Conservation (phyloP, 64 coral and sea anemone species). For the Stylophora pistillata region DNA sequence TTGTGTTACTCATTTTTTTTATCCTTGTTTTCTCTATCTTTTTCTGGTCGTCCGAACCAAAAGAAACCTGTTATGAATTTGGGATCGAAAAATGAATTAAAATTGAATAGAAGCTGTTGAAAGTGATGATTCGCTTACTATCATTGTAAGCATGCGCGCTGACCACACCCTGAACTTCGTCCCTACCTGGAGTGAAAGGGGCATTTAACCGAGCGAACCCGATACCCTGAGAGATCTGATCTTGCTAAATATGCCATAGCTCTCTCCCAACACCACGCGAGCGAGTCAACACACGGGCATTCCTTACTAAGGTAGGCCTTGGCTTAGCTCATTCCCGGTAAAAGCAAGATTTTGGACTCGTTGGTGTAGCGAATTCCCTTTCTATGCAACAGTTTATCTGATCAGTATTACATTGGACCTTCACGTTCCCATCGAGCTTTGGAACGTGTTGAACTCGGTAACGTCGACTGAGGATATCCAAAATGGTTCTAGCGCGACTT, state of each 20-base stretch:
- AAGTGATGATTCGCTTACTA: too few relatives aligned
- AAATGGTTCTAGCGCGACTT: not conserved
- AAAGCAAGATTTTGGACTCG: not conserved
- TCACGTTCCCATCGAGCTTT: not conserved
- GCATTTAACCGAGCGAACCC: not conserved
- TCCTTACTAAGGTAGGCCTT: conserved; percentile 27
- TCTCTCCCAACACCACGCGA: conserved; percentile 25
- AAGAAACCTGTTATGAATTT: too few relatives aligned
- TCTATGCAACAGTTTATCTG: not conserved
- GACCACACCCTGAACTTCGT: not conserved
- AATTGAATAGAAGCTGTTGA: too few relatives aligned
- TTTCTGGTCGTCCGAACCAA: too few relatives aligned
- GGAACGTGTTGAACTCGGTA: not conserved
- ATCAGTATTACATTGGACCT: not conserved
- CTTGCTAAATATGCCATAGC: conserved; percentile 1
- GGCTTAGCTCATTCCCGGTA: not conserved
- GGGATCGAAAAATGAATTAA: too few relatives aligned
- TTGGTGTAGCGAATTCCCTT: not conserved
- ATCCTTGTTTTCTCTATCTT: too few relatives aligned
- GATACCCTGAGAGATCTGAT: conserved; percentile 6
- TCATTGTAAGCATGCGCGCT: not conserved
- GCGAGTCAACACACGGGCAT: not conserved
- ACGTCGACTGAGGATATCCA: not conserved
- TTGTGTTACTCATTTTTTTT: too few relatives aligned
- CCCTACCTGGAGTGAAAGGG: not conserved